Base-by-base conservation (phyloP, 2,113 vertebrate genomes). In the Piprites chloris region DNA sequence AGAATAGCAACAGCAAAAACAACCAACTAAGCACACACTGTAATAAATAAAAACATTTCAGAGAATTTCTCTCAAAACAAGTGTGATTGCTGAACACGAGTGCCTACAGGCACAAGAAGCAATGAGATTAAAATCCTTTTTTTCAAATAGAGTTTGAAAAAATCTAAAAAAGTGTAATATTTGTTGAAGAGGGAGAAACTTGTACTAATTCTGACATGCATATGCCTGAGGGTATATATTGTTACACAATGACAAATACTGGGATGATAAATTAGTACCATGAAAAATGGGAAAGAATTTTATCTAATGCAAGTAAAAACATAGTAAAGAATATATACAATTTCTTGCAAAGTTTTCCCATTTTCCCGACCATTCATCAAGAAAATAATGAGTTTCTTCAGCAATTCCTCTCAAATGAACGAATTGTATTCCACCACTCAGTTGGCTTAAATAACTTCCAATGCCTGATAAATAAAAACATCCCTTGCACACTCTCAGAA, bases 11-110 rank as follows among this genome's bases (percentile, higher is more conserved):
- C 58, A 83, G 65, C 37, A 87, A 96, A 96, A 94, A 17, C 52
- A 94, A 82, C 5, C 20, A 96, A 89, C 91, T 91, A 95, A 95
- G 55, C 68, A 55, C 12, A 56, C 19, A 47, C 4, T 79, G 52
- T 95, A 96, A 91, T 79, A 97, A 95, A 84, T 92, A 17, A 91
- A 95, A 96, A 80, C 39, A 59, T 23, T 93, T 83, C 65, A 33
- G 41, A 85, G 71, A 72, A 41, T 83, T 95, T 96, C 14, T 74
- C 37, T 78, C n/a, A 42, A 75, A 91, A 86, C 39, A 69, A 88
- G 41, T 66, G 63, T 37, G 22, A 87, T 52, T 91, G 12, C 78
- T 78, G 56, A 96, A 46, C 65, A 33, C 0, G 5, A 61, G 13
- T 71, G 19, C 23, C 47, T 46, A 39, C n/a, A 42, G 35, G 58